Evolutionary conservation across 1,140 invertebrate species (phyloP).

Genomic region (Hypsibius dujardini): DNA sequence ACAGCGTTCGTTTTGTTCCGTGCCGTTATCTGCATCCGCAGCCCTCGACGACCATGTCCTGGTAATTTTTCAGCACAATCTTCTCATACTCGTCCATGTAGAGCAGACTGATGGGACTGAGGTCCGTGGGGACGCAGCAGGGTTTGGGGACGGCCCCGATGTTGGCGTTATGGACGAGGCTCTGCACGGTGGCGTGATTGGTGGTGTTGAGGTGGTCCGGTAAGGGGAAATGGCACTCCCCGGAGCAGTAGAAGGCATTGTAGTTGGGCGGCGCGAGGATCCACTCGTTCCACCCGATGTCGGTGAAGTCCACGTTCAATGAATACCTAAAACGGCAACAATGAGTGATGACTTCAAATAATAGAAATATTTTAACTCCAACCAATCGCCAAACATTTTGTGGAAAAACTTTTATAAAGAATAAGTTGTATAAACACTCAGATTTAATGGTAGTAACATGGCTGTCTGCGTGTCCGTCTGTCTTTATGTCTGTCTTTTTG

Average conservation of each 20-base stretch:
- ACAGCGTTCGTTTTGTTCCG: too few relatives aligned
- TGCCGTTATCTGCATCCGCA: constrained; percentile 71
- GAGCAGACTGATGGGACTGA: constrained; percentile 76
- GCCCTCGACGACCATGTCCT: constrained; percentile 80
- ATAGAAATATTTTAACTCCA: too few relatives aligned
- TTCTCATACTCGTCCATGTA: constrained; percentile 80
- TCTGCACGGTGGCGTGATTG: constrained; percentile 96
- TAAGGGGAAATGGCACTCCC: constrained; percentile 81
- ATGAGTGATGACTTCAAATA: too few relatives aligned
- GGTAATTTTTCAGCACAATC: constrained; percentile 86
- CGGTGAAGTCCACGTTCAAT: constrained; percentile 84
- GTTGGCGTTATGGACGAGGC: constrained; percentile 76
- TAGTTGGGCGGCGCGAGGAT: constrained; percentile 94
- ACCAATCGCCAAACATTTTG: too few relatives aligned
- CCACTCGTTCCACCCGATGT: constrained; percentile 97
- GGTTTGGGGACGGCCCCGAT: constrained; percentile 68
- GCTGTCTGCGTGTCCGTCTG: too few relatives aligned
- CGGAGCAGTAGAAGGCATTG: constrained; percentile 82
- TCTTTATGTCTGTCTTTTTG: too few relatives aligned
- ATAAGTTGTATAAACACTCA: too few relatives aligned
- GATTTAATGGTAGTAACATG: too few relatives aligned
- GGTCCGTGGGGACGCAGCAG: constrained; percentile 76
- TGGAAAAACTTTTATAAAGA: too few relatives aligned
- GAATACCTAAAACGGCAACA: constrained; percentile 35
- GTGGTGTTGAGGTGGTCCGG: constrained; percentile 83